Conservation (phyloP, 2,113 vertebrate genomes). For the Mellivora capensis region DNA sequence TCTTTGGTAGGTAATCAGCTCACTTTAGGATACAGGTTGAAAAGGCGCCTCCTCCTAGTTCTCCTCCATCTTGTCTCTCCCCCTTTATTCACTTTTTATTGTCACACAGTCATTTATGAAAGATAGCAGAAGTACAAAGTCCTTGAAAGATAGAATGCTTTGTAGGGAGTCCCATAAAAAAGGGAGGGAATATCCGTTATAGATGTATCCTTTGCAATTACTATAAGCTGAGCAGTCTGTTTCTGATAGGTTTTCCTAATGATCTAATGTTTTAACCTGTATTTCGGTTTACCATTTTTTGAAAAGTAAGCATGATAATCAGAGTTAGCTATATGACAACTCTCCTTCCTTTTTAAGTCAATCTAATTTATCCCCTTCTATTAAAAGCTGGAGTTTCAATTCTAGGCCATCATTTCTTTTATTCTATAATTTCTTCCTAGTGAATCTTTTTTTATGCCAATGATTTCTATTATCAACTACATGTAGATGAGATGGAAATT, state of each 20-base stretch:
- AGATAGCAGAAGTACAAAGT: not conserved
- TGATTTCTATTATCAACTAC: not conserved
- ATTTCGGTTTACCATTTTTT: not conserved
- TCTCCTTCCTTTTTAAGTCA: not conserved
- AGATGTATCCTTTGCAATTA: not conserved
- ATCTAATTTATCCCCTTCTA: not conserved
- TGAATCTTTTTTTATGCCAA: not conserved
- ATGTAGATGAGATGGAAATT: not conserved
- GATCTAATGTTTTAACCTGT: not conserved
- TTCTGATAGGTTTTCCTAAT: not conserved
- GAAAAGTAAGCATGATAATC: not conserved
- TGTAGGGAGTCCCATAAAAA: not conserved
- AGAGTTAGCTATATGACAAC: not conserved
- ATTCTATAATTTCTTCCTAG: not conserved
- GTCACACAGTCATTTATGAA: not conserved
- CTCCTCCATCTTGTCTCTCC: no score
- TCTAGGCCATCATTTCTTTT: not conserved
- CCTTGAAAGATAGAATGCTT: not conserved
- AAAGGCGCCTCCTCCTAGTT: no score
- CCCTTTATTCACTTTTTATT: not conserved
- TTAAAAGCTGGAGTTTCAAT: not conserved
- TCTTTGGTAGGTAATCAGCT: no score
- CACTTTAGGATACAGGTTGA: no score
- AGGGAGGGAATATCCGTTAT: not conserved
- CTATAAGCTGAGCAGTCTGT: not conserved